Conservation (phyloP, 2,888 invertebrate genomes). For the Spicauda simplicius region DNA sequence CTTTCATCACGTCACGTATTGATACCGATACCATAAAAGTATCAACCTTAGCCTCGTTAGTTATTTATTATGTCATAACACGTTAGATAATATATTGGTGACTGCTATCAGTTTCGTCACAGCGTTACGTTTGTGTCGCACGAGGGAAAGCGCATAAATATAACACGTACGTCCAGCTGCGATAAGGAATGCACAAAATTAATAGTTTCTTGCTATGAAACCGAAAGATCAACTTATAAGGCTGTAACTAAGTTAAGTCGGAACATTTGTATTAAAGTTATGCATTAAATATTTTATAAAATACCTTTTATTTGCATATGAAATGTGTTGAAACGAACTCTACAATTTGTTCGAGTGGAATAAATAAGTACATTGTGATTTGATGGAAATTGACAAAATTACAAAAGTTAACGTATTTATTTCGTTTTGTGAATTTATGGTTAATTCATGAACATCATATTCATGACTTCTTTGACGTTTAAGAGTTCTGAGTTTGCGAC, state of each 20-base stretch:
- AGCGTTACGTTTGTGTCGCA: conserved; percentile 40
- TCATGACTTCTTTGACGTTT: no score
- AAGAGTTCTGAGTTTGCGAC: no score
- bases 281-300: no score
- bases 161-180: conserved; percentile 13
- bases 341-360: no score
- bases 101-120: conserved; percentile 41
- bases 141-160: conserved; percentile 55
- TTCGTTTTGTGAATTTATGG: no score
- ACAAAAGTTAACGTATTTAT: no score
- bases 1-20: conserved; percentile 21
- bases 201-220: not conserved
- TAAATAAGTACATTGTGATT: no score
- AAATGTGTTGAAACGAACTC: no score
- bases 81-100: conserved; percentile 56
- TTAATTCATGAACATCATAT: no score
- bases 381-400: no score
- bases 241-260: not conserved
- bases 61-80: conserved; percentile 56
- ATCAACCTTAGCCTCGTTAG: conserved; percentile 79
- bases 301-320: no score
- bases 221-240: not conserved
- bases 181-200: conserved; percentile 24
- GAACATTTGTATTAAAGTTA: no score
- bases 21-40: conserved; percentile 39